Evolutionary conservation across 1,140 invertebrate genomes (phyloP).

Genomic region (Rhysida immarginata): DNA sequence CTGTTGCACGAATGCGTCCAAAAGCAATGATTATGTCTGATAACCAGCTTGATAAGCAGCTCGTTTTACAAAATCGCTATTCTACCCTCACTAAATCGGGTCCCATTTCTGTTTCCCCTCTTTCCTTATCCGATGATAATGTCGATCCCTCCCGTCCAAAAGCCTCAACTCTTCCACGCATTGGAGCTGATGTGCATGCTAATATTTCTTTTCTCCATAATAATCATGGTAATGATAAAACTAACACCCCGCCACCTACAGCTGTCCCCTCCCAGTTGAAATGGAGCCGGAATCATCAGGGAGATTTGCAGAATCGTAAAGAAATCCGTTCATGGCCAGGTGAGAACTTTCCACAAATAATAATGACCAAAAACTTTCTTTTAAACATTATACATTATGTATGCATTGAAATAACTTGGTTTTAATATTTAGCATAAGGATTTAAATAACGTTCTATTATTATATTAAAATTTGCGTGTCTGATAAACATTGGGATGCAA

Average conservation of each 20-base stretch:
- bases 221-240: background rate
- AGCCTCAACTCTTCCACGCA: conserved; percentile 5
- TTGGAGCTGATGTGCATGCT: conserved; percentile 3
- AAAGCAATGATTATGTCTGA: background rate
- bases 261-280: background rate
- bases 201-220: conserved; percentile 9
- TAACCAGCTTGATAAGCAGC: background rate
- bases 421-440: no score
- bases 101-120: background rate
- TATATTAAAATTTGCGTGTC: no score
- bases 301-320: background rate
- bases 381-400: no score
- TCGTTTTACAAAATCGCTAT: background rate
- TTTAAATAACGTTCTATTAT: no score
- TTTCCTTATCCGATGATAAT: background rate
- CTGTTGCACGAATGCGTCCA: background rate
- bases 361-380: no score
- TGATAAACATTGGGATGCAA: no score
- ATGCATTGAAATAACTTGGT: no score
- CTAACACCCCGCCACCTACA: conserved; percentile 7
- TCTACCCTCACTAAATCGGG: conserved; percentile 1
- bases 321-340: conserved; percentile 8
- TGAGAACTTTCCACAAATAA: no score
- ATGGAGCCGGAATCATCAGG: background rate
- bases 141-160: background rate